Percentiles rank a stretch among this genome's conserved stretches.
These are phyloP conservation scores for Ispidina picta DNA, from an alignment of 2,797 vertebrate genomes.

Conservation along the genomic window DNA sequence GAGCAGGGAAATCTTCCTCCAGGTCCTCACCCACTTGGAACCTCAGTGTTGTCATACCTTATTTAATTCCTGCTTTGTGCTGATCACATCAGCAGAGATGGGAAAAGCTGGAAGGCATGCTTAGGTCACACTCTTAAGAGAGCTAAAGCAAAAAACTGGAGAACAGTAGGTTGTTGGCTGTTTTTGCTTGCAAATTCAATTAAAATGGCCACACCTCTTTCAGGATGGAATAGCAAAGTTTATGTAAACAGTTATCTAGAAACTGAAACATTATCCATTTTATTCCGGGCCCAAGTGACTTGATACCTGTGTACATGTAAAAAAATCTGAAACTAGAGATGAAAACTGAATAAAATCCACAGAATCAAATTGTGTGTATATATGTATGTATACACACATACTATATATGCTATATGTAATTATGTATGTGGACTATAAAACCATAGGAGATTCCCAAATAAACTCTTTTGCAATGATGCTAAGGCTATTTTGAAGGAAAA, in stretches of 20 bases:
- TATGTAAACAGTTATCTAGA: background rate
- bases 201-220: background rate
- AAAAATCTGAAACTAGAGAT: background rate
- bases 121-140: background rate
- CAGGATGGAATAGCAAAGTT: background rate
- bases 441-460: background rate
- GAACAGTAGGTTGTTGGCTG: background rate
- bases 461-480: background rate
- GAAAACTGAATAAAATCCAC: background rate
- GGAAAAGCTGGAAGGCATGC: background rate
- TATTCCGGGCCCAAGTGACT: background rate
- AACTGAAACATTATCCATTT: background rate
- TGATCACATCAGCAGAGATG: constrained; percentile 23
- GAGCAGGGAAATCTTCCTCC: background rate
- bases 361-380: background rate
- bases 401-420: rapidly evolving
- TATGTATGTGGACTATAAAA: background rate
- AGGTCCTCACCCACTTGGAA: background rate
- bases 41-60: background rate
- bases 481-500: background rate
- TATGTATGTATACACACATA: background rate
- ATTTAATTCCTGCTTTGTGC: constrained; percentile 5
- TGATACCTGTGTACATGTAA: background rate
- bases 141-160: background rate
- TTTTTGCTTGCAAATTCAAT: background rate